Evolutionary conservation across 2,888 invertebrate species (phyloP).

Genomic region (Calameuta pallipes): DNA sequence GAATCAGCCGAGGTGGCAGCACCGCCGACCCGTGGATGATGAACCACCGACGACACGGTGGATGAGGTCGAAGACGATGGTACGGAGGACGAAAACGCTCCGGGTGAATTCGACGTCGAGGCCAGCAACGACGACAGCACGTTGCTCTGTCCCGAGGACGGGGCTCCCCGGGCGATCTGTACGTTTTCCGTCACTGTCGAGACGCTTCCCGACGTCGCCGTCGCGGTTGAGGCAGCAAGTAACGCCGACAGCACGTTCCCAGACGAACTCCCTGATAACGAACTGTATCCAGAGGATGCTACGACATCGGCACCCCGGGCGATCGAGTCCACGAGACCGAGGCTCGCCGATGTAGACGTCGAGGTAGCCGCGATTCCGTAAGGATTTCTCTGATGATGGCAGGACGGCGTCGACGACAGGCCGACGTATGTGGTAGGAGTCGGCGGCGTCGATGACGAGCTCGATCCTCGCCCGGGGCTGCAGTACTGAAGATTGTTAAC

Average conservation of each 20-base stretch:
- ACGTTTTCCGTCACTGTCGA: conserved; percentile 27
- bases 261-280: conserved; percentile 19
- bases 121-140: conserved; percentile 44
- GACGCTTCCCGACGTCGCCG: conserved; percentile 18
- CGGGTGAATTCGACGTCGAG: conserved; percentile 28
- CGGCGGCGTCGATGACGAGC: conserved; percentile 13
- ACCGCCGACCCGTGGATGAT: neutral
- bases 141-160: conserved; percentile 29
- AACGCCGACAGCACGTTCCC: conserved; percentile 42
- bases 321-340: conserved; percentile 48
- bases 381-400: conserved; percentile 17
- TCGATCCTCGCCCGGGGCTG: conserved; percentile 33
- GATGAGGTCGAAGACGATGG: conserved; percentile 7
- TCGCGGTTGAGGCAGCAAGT: conserved; percentile 36
- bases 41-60: neutral
- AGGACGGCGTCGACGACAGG: neutral
- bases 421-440: conserved; percentile 15
- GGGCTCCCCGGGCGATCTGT: conserved; percentile 25
- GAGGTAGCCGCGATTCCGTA: conserved; percentile 26
- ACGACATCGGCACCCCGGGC: conserved; percentile 46
- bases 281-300: conserved; percentile 26
- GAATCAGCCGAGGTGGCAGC: conserved; percentile 44
- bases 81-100: neutral
- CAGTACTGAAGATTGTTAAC: conserved; percentile 48
- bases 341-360: conserved; percentile 41